Evolutionary conservation across 2,113 vertebrate species (phyloP).

Genomic region (Thamnophis sirtalis): DNA sequence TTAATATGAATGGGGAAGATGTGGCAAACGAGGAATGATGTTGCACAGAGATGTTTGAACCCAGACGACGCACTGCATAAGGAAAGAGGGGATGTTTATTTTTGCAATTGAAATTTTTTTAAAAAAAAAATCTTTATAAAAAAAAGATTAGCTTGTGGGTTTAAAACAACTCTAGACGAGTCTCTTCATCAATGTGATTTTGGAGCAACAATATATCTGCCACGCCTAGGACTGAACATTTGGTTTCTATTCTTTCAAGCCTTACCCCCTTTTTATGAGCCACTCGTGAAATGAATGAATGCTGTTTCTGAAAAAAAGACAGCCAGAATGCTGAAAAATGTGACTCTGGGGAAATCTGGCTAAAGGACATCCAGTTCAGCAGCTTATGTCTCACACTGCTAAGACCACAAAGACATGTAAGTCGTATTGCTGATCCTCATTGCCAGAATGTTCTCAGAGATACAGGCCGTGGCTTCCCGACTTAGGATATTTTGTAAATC

Average conservation of each 20-base stretch:
- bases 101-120: no score
- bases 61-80: no score
- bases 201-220: background rate
- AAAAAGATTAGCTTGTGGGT: background rate
- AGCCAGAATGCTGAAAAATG: background rate
- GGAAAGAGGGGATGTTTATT: no score
- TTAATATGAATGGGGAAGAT: no score
- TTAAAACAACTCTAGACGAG: constrained; percentile 26
- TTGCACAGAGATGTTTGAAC: no score
- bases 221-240: background rate
- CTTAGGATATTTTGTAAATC: background rate
- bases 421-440: background rate
- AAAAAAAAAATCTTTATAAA: no score
- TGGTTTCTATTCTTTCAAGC: background rate
- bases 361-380: background rate
- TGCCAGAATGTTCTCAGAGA: background rate
- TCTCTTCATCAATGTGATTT: constrained; percentile 30
- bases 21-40: no score
- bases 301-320: background rate
- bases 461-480: background rate
- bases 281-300: background rate
- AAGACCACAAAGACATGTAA: background rate
- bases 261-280: background rate
- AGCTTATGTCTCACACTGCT: background rate
- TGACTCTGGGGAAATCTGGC: background rate